Conservation (phyloP, 2,888 invertebrate species). For the Leucoptera coffeella region DNA sequence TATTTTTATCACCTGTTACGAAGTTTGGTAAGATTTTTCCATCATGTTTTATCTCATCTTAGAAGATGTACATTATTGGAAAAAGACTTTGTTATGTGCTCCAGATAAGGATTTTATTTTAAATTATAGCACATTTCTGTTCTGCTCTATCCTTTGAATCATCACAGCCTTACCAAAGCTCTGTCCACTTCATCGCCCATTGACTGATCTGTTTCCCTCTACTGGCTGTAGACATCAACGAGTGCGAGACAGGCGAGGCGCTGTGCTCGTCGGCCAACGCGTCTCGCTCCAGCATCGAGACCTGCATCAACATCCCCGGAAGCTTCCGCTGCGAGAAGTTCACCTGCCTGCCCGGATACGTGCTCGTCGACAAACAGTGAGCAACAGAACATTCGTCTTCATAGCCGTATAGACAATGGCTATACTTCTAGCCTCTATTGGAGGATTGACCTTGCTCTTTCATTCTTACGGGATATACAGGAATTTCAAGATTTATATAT, state of each 20-base stretch:
- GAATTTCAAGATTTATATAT: background rate
- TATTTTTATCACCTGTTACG: too few species aligned
- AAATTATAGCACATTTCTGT: background rate
- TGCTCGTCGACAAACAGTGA: conserved; percentile 78
- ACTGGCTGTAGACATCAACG: conserved; percentile 59
- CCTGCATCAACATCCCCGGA: conserved; percentile 88
- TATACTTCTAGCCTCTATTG: too few species aligned
- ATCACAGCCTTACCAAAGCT: too few species aligned
- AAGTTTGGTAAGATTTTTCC: too few species aligned
- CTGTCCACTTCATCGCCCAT: too few species aligned
- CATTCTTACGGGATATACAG: background rate
- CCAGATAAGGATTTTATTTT: too few species aligned
- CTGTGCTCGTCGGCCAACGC: conserved; percentile 58
- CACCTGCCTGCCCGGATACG: conserved; percentile 79
- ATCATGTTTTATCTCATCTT: too few species aligned
- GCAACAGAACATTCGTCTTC: conserved; percentile 12
- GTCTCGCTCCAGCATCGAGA: conserved; percentile 50
- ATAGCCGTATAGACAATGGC: too few species aligned
- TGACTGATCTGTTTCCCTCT: background rate
- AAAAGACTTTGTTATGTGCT: too few species aligned
- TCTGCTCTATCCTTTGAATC: too few species aligned
- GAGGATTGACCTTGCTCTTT: too few species aligned
- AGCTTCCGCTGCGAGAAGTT: conserved; percentile 80
- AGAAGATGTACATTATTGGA: too few species aligned
- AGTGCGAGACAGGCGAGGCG: conserved; percentile 71